Evolutionary conservation across 2,797 vertebrate genomes (phyloP).

Genomic region (Antennarius maculatus): DNA sequence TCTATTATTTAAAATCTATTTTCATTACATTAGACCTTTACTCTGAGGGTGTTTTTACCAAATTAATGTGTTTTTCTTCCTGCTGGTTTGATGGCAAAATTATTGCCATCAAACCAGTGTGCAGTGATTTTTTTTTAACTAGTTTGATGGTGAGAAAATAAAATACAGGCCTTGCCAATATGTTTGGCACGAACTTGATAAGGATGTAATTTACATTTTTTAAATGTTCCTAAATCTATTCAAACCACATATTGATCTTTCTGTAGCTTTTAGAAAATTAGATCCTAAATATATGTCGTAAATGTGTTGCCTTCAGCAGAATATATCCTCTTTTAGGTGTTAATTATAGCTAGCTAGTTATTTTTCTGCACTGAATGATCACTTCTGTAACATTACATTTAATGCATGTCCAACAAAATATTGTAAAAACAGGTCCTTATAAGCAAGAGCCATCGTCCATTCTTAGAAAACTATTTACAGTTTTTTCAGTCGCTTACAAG

Average conservation of each 20-base stretch:
- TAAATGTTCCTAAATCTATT: slow-evolving; percentile 46
- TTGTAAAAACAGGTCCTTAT: too few relatives aligned
- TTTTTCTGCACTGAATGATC: background rate
- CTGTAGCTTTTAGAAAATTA: slow-evolving; percentile 31
- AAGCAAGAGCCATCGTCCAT: too few relatives aligned
- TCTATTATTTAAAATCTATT: too few relatives aligned
- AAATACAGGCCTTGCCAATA: background rate
- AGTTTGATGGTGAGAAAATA: background rate
- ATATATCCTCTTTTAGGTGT: background rate
- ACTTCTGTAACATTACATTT: background rate
- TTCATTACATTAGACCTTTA: too few relatives aligned
- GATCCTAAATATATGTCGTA: slow-evolving; percentile 20
- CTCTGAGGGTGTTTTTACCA: too few relatives aligned
- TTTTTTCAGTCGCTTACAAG: too few relatives aligned
- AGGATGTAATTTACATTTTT: slow-evolving; percentile 27
- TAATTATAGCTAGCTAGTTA: slow-evolving; percentile 3
- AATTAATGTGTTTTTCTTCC: too few relatives aligned
- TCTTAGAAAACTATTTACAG: background rate
- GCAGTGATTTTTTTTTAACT: background rate
- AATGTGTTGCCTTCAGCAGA: slow-evolving; percentile 15
- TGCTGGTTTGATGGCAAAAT: too few relatives aligned
- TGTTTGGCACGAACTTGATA: background rate
- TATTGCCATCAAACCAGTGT: too few relatives aligned
- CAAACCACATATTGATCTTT: slow-evolving; percentile 50
- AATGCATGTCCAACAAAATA: too few relatives aligned